Conservation (phyloP, 2,888 invertebrate species). For the Drosophila gaucha region DNA sequence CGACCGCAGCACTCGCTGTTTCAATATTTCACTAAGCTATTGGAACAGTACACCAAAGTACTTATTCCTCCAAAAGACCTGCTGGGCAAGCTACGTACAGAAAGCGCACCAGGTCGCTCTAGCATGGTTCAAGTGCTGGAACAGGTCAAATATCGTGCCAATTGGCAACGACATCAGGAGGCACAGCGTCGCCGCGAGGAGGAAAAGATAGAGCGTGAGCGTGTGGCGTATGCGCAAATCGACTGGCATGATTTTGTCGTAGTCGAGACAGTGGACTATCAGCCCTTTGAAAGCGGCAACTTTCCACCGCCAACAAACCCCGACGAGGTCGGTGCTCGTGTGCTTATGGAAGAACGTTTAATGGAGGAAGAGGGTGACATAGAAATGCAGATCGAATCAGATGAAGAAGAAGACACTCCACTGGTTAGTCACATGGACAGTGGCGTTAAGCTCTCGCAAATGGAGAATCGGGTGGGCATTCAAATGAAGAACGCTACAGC, state of each 20-base stretch:
- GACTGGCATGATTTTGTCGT: constrained; percentile 99
- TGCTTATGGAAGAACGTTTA: constrained; percentile 93
- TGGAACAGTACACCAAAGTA: constrained; percentile 99
- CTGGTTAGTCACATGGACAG: constrained; percentile 62
- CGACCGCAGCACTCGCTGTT: constrained; percentile 99
- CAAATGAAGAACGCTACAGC: constrained; percentile 85
- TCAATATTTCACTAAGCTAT: constrained; percentile 98
- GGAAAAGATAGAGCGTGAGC: constrained; percentile 96
- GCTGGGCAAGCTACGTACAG: constrained; percentile 90
- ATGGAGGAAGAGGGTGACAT: constrained; percentile 92
- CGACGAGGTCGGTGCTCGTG: constrained; percentile 97
- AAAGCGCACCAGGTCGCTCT: constrained; percentile 88
- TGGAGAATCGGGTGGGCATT: constrained; percentile 87
- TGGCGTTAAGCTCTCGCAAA: constrained; percentile 86
- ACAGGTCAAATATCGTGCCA: constrained; percentile 96
- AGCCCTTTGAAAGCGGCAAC: constrained; percentile 97
- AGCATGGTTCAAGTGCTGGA: constrained; percentile 89
- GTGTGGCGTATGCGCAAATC: constrained; percentile 97
- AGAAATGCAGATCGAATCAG: constrained; percentile 96
- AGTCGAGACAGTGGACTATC: constrained; percentile 99
- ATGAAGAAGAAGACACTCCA: constrained; percentile 87
- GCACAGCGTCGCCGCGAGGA: constrained; percentile 96
- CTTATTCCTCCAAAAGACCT: constrained; percentile 97
- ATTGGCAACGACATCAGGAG: constrained; percentile 98
- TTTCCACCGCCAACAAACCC: constrained; percentile 99